phyloP scores from a whole-genome alignment of 2,888 invertebrate species.

The Smittia sp. region DNA sequence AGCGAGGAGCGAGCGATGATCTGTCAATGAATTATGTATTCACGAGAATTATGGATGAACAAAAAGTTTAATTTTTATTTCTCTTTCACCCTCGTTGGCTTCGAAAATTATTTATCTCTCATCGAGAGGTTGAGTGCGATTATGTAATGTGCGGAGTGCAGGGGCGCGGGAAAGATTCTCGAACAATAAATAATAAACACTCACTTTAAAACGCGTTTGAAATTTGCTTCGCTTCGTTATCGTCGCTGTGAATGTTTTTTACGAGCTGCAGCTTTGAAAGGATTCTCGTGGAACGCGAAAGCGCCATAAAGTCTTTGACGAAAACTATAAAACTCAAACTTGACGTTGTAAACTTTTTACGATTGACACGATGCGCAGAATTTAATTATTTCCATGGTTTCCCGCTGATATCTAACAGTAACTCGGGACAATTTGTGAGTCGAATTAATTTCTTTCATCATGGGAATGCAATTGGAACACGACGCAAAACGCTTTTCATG shows the following conservation, averaged over 20 bases:
- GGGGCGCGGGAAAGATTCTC: background rate
- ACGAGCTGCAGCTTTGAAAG: background rate
- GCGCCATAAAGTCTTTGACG: background rate
- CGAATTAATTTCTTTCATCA: background rate
- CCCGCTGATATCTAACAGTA: background rate
- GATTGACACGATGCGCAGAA: conserved; percentile 3
- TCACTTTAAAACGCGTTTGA: conserved; percentile 35
- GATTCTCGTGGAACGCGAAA: background rate
- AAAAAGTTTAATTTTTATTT: conserved; percentile 25
- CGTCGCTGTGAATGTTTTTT: conserved; percentile 7
- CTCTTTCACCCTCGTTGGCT: conserved; percentile 24
- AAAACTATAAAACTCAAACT: background rate
- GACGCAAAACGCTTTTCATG: background rate
- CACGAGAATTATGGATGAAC: conserved; percentile 26
- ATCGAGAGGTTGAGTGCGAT: conserved; percentile 5
- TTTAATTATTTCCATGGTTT: conserved; percentile 12
- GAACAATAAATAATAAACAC: conserved; percentile 40
- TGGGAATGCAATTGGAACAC: conserved; percentile 1
- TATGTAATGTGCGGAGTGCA: background rate
- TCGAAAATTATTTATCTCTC: background rate
- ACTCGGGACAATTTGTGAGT: background rate
- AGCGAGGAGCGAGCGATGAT: background rate
- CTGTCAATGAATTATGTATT: conserved; percentile 39
- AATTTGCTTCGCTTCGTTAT: conserved; percentile 34
- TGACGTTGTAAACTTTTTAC: conserved; percentile 3